phyloP scores from a whole-genome alignment of 2,888 invertebrate genomes.

The Eupithecia centaureata region DNA sequence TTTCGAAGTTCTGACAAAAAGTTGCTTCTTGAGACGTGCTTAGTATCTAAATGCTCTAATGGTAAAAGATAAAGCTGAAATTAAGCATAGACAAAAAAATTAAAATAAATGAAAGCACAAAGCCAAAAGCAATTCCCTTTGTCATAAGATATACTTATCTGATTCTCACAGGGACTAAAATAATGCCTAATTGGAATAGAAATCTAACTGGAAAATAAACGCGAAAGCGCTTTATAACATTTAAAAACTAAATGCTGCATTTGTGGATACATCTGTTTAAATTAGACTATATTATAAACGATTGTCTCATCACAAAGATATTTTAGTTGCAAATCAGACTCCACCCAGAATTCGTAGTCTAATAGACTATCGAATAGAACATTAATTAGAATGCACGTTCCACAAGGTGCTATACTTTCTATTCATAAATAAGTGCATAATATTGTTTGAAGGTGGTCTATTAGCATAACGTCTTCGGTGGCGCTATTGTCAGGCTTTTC shows the following conservation, averaged over 20 bases:
- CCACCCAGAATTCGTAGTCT: slow-evolving; percentile 5
- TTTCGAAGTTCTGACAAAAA: too few relatives aligned
- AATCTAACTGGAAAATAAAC: neutral
- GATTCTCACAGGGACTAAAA: neutral
- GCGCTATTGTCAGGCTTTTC: slow-evolving; percentile 76
- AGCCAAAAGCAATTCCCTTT: neutral
- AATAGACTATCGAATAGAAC: slow-evolving; percentile 4
- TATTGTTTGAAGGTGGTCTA: slow-evolving; percentile 46
- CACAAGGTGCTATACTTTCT: slow-evolving; percentile 53
- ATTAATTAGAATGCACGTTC: slow-evolving; percentile 36
- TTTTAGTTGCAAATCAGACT: slow-evolving; percentile 1
- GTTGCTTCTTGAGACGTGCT: too few relatives aligned
- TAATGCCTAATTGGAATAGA: neutral
- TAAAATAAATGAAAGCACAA: neutral
- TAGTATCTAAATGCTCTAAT: too few relatives aligned
- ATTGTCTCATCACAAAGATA: neutral
- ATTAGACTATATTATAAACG: neutral
- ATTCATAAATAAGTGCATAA: slow-evolving; percentile 56
- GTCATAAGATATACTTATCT: neutral
- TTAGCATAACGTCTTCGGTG: slow-evolving; percentile 71
- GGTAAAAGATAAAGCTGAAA: too few relatives aligned
- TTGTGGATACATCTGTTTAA: neutral
- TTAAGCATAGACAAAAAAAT: neutral
- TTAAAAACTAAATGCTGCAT: neutral
- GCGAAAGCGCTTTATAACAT: neutral